Percentiles rank a stretch among this genome's conserved stretches.
phyloP scores from a whole-genome alignment of 2,797 vertebrate genomes.

The Ctenochaetus hawaiiensis region DNA sequence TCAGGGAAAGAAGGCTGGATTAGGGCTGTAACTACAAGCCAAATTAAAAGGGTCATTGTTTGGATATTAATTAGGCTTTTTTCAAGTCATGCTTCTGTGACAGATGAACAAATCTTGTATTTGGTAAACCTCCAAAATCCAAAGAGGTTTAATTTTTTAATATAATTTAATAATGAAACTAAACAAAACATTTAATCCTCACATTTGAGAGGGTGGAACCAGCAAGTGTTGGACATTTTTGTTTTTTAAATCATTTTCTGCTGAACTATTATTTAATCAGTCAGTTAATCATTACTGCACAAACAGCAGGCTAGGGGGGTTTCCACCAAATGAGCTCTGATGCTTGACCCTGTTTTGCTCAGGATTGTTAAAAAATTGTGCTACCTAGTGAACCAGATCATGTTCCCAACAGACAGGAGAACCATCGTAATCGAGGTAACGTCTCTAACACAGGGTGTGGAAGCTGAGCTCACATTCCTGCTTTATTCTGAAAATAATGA shows the following conservation, averaged over 20 bases:
- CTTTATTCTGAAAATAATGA: conserved; percentile 17
- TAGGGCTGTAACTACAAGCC: too few relatives aligned
- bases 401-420: too few relatives aligned
- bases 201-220: background rate
- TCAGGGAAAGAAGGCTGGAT: background rate
- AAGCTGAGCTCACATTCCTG: conserved; percentile 14
- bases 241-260: background rate
- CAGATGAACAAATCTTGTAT: background rate
- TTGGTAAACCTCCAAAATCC: conserved; percentile 2
- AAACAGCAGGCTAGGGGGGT: too few relatives aligned
- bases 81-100: too few relatives aligned
- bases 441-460: too few relatives aligned
- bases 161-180: conserved; percentile 9
- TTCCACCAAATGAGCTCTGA: too few relatives aligned
- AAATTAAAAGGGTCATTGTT: background rate
- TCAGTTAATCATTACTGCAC: background rate
- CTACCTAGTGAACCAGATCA: too few relatives aligned
- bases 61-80: background rate
- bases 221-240: background rate
- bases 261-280: background rate
- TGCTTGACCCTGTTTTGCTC: too few relatives aligned
- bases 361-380: too few relatives aligned
- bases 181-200: conserved; percentile 18
- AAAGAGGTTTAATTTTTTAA: background rate
- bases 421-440: too few relatives aligned